Evolutionary conservation across 2,113 vertebrate species (phyloP).

Genomic region (Balaeniceps rex): DNA sequence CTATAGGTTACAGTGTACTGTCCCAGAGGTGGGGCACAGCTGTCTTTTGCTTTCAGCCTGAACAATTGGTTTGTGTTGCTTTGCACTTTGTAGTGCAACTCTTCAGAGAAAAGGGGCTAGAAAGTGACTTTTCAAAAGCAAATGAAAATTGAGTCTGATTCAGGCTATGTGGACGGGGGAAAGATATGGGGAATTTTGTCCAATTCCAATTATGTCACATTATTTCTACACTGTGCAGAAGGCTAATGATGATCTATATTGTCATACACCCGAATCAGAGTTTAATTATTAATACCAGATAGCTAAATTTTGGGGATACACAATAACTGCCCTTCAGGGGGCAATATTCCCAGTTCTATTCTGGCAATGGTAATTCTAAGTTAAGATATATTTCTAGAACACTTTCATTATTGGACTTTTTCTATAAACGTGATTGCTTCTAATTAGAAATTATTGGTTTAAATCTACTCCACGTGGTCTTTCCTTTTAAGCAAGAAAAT

Average conservation of each 20-base stretch:
- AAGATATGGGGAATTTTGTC: neutral
- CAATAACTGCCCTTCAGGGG: neutral
- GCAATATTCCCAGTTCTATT: neutral
- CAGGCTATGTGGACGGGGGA: neutral
- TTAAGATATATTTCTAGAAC: constrained; percentile 33
- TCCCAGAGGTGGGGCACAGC: neutral
- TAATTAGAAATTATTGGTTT: constrained; percentile 73
- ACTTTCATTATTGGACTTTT: constrained; percentile 43
- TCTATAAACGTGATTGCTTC: constrained; percentile 59
- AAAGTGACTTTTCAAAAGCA: neutral
- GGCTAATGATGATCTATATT: neutral
- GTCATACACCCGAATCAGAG: neutral
- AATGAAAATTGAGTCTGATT: neutral
- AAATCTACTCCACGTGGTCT: constrained; percentile 48
- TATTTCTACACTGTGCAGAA: neutral
- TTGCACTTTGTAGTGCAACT: neutral
- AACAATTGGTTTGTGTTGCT: neutral
- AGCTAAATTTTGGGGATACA: constrained; percentile 1
- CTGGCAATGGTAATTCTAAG: neutral
- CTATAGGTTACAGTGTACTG: neutral
- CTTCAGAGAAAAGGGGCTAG: neutral
- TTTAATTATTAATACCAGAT: constrained; percentile 37
- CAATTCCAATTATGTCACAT: neutral
- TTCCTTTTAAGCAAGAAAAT: constrained; percentile 67
- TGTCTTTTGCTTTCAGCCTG: neutral